phyloP scores from a whole-genome alignment of 2,888 invertebrate genomes.

The Taenaris catops region DNA sequence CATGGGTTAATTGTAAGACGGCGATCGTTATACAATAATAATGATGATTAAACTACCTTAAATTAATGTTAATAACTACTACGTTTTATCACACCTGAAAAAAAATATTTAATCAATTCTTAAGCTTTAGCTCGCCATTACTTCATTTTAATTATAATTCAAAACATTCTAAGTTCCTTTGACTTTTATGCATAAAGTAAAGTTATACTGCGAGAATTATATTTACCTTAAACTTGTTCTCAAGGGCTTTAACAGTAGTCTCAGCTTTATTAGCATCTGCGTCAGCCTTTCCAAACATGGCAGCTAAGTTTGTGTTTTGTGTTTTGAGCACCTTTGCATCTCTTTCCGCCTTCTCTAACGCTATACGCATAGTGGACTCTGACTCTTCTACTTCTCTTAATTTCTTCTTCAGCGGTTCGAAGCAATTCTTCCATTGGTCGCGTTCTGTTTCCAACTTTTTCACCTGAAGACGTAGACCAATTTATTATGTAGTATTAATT shows the following conservation, averaged over 20 bases:
- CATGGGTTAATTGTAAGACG: no score
- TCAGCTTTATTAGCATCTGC: constrained; percentile 73
- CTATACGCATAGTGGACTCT: constrained; percentile 74
- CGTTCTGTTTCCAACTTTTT: constrained; percentile 53
- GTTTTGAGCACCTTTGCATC: constrained; percentile 70
- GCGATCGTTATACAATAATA: no score
- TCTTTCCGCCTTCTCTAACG: constrained; percentile 75
- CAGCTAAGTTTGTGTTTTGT: constrained; percentile 63
- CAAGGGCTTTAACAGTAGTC: constrained; percentile 57
- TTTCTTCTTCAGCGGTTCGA: constrained; percentile 70
- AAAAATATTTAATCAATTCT: no score
- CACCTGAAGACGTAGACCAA: constrained; percentile 39
- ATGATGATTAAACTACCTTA: no score
- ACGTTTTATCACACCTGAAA: no score
- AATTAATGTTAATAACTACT: no score
- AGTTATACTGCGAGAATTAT: no score
- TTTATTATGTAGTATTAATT: no score
- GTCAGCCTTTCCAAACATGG: constrained; percentile 65
- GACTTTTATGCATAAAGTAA: no score
- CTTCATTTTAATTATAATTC: no score
- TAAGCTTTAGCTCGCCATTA: no score
- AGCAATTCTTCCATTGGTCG: constrained; percentile 74
- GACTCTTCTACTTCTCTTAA: constrained; percentile 80
- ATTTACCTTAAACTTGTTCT: constrained; percentile 59
- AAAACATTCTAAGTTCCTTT: no score